Percentiles rank a stretch among this genome's conserved stretches.
These are phyloP conservation scores for Sinocyclocheilus anophthalmus DNA, from an alignment of 2,113 vertebrate species.

Conservation along the genomic window DNA sequence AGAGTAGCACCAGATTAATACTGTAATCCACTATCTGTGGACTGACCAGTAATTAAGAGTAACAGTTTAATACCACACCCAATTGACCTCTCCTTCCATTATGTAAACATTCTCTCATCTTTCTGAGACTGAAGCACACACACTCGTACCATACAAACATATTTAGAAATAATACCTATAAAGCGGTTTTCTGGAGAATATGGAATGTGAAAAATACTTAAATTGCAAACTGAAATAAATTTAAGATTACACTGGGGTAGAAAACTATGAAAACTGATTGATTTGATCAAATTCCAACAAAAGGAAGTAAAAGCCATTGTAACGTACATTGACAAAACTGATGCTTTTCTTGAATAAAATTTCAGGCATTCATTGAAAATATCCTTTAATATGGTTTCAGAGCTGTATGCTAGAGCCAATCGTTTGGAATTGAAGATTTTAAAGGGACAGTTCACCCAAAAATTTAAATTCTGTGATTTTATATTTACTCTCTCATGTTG, in stretches of 20 bases:
- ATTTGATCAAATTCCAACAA: background rate
- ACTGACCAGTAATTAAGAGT: background rate
- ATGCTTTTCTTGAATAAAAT: background rate
- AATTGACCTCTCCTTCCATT: background rate
- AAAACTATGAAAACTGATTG: background rate
- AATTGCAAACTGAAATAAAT: background rate
- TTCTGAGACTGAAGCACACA: background rate
- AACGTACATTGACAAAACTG: background rate
- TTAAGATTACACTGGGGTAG: background rate
- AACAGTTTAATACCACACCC: background rate
- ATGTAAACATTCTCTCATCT: constrained; percentile 34
- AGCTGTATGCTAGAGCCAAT: background rate
- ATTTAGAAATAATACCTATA: background rate
- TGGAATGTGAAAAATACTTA: background rate
- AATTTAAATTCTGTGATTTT: background rate
- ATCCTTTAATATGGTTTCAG: background rate
- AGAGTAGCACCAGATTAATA: constrained; percentile 48
- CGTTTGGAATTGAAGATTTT: background rate
- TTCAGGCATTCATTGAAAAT: background rate
- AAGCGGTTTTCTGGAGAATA: background rate
- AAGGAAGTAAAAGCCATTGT: background rate
- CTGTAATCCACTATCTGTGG: background rate
- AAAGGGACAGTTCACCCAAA: background rate
- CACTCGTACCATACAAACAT: background rate
- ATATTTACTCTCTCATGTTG: background rate